Conservation (phyloP, 2,113 vertebrate genomes). For the Dendrocopos noguchii region DNA sequence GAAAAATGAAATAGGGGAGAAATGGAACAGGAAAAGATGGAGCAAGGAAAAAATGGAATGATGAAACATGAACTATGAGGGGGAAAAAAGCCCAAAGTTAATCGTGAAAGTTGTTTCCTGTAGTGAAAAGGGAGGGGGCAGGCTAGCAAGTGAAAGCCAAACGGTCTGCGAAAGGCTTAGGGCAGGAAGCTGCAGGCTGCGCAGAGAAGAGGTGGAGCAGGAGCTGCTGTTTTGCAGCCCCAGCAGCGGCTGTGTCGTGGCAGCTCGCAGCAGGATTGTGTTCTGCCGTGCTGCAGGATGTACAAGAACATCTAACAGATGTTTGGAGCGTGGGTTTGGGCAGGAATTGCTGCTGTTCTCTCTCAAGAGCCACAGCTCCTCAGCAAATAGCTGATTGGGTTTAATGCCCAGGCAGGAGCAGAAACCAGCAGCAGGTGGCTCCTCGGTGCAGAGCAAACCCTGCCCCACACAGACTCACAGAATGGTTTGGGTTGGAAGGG, state of each 20-base stretch:
- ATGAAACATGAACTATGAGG: neutral
- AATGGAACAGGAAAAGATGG: no score
- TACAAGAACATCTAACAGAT: rapidly evolving
- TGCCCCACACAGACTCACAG: no score
- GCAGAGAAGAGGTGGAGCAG: neutral
- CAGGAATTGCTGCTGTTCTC: rapidly evolving
- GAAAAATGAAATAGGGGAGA: no score
- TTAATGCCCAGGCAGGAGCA: no score
- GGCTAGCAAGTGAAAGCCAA: neutral
- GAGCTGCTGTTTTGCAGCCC: rapidly evolving
- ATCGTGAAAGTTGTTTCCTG: neutral
- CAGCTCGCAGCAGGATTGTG: neutral
- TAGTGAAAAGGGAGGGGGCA: neutral
- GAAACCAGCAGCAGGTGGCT: rapidly evolving
- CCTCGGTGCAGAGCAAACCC: neutral
- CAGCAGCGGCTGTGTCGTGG: neutral
- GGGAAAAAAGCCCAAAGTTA: neutral
- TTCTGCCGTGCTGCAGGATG: rapidly evolving
- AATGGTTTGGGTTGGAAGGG: no score
- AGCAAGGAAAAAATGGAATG: no score
- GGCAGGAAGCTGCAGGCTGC: neutral
- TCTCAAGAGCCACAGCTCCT: neutral
- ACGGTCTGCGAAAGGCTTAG: neutral
- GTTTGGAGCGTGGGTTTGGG: neutral
- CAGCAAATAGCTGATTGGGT: neutral